Percentiles rank a stretch among this genome's conserved stretches.
Conservation (phyloP, 2,888 invertebrate species). For the Andrena bucephala region DNA sequence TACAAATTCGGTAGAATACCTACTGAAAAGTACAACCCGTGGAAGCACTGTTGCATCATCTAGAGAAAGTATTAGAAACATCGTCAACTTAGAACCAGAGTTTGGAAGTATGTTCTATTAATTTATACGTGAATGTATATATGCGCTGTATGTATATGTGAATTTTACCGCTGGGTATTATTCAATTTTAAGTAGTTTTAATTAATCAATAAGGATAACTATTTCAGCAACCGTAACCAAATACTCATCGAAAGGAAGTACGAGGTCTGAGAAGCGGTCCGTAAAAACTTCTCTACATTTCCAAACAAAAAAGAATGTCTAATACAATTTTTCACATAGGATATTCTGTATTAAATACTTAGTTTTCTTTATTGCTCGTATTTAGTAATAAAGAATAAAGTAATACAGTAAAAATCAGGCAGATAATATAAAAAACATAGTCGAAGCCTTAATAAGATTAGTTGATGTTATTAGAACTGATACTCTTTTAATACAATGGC, state of each 20-base stretch:
- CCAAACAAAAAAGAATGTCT: constrained; percentile 20
- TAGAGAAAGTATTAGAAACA: constrained; percentile 72
- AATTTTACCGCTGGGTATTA: too few species aligned
- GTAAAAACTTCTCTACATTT: not conserved
- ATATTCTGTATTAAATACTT: not conserved
- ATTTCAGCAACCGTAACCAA: constrained; percentile 46
- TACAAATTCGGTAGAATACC: constrained; percentile 52
- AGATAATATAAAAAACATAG: constrained; percentile 8
- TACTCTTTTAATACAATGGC: too few species aligned
- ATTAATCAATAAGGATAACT: not conserved
- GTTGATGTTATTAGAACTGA: not conserved
- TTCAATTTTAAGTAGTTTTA: not conserved
- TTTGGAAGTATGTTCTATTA: constrained; percentile 59
- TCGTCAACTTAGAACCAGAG: constrained; percentile 72
- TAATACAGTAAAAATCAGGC: not conserved
- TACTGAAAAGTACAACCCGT: constrained; percentile 61
- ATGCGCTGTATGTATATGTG: too few species aligned
- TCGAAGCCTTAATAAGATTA: not conserved
- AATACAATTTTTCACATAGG: constrained; percentile 14
- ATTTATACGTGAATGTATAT: not conserved
- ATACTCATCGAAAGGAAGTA: constrained; percentile 10
- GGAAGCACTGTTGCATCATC: constrained; percentile 64
- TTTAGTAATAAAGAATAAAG: not conserved
- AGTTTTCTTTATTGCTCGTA: not conserved
- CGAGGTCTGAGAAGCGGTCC: constrained; percentile 2